Base-by-base conservation (phyloP, 2,113 vertebrate species). In the Zosterops borbonicus region DNA sequence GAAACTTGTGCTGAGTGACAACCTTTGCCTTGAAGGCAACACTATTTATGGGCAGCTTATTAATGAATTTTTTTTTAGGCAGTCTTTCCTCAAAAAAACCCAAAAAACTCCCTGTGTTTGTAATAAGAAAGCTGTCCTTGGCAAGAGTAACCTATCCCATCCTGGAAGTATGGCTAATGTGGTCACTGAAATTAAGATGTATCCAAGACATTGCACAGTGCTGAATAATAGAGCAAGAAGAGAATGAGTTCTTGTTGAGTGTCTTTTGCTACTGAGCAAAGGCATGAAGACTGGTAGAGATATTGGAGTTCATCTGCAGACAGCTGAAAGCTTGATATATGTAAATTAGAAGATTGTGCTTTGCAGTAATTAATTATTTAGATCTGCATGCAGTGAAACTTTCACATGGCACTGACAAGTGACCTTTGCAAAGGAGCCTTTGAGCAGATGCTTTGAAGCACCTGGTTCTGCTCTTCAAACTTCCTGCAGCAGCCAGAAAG, bases 321-420 rank as follows among this genome's bases (percentile, higher is more conserved):
- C 55, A 39, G 27, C 63, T 63, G 56, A 71, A 81, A 91, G 17
- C 52, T 59, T 89, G 56, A 71, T 20, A 47, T 52, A 83, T 22
- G 22, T 83, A 94, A 96, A 83, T 93, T 55, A 59, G 77, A 95
- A 67, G 44, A 77, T 2, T 59, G 44, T 42, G 33, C 68, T 81
- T 39, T 90, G 63, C 41, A 60, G 39, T 53, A 80, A 83, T 91
- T 86, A 88, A 89, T 89, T 95, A 93, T 86, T 95, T 94, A 92
- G 52, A 78, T 46, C 24, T 68, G 82, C 59, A 93, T 19, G 47
- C 71, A 64, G 67, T 12, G 50, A 88, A 95, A 81, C 35, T 91
- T 85, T 91, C 62, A 77, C 33, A 46, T 6, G 13, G 33, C 1
- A 1, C 68, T 83, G 80, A 90, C 60, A 64, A 78, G 71, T 23